phyloP scores from a whole-genome alignment of 2,888 invertebrate genomes.

The Caenorhabditis sp. region DNA sequence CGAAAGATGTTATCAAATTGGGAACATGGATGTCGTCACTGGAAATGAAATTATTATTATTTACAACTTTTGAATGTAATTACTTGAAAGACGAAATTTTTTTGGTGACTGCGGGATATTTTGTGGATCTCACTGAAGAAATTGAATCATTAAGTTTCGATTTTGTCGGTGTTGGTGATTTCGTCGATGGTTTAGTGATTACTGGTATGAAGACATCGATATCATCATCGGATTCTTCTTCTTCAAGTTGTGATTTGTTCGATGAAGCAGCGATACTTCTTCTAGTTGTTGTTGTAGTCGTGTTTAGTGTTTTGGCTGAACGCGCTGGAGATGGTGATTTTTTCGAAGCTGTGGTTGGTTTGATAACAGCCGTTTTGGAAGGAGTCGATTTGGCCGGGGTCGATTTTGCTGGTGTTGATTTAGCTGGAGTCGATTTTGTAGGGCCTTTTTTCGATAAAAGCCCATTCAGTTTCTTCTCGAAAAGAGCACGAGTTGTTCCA shows the following conservation, averaged over 20 bases:
- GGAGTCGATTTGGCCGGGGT: slow-evolving; percentile 4
- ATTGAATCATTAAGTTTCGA: background rate
- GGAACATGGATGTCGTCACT: slow-evolving; percentile 4
- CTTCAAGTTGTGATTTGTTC: slow-evolving; percentile 29
- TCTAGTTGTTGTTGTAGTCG: slow-evolving; percentile 4
- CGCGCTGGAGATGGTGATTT: slow-evolving; percentile 12
- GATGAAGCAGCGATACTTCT: slow-evolving; percentile 9
- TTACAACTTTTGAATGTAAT: background rate
- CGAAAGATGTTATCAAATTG: slow-evolving; percentile 33
- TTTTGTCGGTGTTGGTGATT: background rate
- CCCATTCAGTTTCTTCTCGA: slow-evolving; percentile 59
- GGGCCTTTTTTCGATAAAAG: slow-evolving; percentile 1
- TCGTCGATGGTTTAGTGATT: slow-evolving; percentile 7
- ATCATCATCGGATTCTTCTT: slow-evolving; percentile 25
- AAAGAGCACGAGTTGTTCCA: slow-evolving; percentile 58
- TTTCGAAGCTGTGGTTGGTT: slow-evolving; percentile 9
- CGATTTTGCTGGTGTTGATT: slow-evolving; percentile 8
- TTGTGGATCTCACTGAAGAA: slow-evolving; percentile 6
- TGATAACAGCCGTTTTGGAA: background rate
- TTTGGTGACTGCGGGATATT: background rate
- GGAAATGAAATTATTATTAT: slow-evolving; percentile 16
- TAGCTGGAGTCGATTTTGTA: slow-evolving; percentile 11
- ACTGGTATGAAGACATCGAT: slow-evolving; percentile 5
- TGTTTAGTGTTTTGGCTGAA: background rate
- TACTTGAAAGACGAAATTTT: slow-evolving; percentile 3